Base-by-base conservation (phyloP, 2,113 vertebrate genomes). In the Aleadryas rufinucha region DNA sequence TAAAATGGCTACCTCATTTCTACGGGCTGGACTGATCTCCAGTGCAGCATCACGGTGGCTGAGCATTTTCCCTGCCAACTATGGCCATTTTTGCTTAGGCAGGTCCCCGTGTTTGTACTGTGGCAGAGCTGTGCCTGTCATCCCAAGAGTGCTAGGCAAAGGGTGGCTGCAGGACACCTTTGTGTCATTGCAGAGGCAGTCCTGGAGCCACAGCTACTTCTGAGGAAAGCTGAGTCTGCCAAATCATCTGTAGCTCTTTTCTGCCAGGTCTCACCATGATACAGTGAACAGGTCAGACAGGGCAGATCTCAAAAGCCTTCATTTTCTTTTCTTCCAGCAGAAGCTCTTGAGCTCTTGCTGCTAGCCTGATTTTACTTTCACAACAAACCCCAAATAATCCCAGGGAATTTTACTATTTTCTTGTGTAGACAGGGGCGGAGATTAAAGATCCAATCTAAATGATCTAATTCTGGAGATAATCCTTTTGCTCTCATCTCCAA, bases 381-480 rank as follows among this genome's bases (percentile, higher is more conserved):
- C 39, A 79, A 65, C 41, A 84, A 74, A 27, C 42, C 69, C 64
- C 64, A 64, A 93, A 70, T 95, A 97, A 97, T 97, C 92, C 82
- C 47, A 61, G 31, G 10, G 59, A 93, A 35, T 92, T 96, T 63
- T 89, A 84, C 80, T 77, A 5, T 90, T 95, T 97, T 84, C 91
- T 95, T 74, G 81, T 64, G 45, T 70, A 87, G 90, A 28, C 8
- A 53, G 42, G 45, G n/a, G 80, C 79, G 77, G 82, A 95, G 95
- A 94, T 97, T 97, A 95, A 90, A 96, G 69, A 77, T 91, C 90
- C 91, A 89, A 71, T 97, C 84, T 95, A 95, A 95, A 94, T 95
- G 97, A 97, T 97, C 97, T 97, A 93, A 96, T 97, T 97, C 83
- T 33, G 82, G 97, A 91, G 91, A 87, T 96, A 96, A 98, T 88